Evolutionary conservation across 2,113 vertebrate genomes (phyloP), one percentile per base, ranked within the genome.

Genomic region (Syngnathus typhle): DNA sequence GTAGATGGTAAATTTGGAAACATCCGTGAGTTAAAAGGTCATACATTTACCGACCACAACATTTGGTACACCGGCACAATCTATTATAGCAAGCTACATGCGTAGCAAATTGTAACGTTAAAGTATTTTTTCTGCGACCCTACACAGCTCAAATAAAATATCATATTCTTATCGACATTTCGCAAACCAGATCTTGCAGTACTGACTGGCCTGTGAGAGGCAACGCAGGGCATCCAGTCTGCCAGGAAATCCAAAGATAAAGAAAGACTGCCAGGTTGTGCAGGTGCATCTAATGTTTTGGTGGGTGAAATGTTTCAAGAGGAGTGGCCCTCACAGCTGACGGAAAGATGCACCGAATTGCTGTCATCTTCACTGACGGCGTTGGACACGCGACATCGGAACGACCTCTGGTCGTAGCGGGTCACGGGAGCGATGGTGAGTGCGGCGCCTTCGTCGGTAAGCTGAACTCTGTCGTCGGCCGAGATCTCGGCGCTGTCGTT

Each of bases 401-500:
- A 86, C 0, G 69, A 62, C 11, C 69, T 81, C 54, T 68, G 56
- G 39, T 90, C 84, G 19, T 60, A 77, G 16, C 84, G 19, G 23
- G 67, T 81, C 71, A 85, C 63, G n/a, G 36, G 76, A 12, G n/a
- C 16, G 76, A 90, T 64, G 37, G 59, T 79, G 41, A 89, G 62
- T 59, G 2, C 79, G 5, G 68, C 6, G 43, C 16, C 44, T 60
- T 60, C 67, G 38, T 81, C 54, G 32, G 39, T 77, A 73, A 90
- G 6, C 21, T 83, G 72, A 62, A 88, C 78, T 78, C 80, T 69
- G 6, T 74, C 84, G 21, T 72, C 68, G 44, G 5, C 60, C 65
- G 59, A 81, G 38, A 87, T 58, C 69, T 76, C 77, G 70, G 79
- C 74, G 79, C 74, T 88, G 65, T 62, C 1, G 62, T 88, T 87